Evolutionary conservation across 2,113 vertebrate genomes (phyloP).

Genomic region (Galeopterus variegatus): DNA sequence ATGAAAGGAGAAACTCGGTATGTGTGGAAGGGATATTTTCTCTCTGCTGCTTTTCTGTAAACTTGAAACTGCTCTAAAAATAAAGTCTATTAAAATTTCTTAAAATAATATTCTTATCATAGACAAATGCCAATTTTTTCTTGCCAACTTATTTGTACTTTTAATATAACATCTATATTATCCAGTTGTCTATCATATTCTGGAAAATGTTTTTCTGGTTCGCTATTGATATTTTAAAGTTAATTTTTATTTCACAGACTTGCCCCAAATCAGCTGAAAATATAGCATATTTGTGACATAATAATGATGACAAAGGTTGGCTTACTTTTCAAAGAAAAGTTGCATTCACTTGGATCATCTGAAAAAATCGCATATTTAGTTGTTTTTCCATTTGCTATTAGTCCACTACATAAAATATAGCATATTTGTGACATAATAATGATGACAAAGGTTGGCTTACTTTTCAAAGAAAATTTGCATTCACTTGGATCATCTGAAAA

Average conservation of each 20-base stretch:
- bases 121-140: background rate
- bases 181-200: background rate
- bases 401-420: background rate
- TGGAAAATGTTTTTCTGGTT: background rate
- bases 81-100: background rate
- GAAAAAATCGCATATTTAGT: background rate
- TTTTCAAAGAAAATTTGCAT: background rate
- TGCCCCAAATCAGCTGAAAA: background rate
- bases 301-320: background rate
- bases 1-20: background rate
- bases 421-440: too few species aligned
- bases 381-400: background rate
- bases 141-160: background rate
- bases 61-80: background rate
- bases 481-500: background rate
- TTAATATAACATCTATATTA: background rate
- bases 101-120: background rate
- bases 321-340: background rate
- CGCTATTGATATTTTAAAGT: background rate
- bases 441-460: background rate
- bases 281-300: background rate
- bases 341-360: background rate
- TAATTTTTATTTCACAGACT: background rate
- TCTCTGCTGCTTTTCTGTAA: background rate
- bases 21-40: background rate